phyloP scores from a whole-genome alignment of 2,113 vertebrate genomes.

The Grus americana region DNA sequence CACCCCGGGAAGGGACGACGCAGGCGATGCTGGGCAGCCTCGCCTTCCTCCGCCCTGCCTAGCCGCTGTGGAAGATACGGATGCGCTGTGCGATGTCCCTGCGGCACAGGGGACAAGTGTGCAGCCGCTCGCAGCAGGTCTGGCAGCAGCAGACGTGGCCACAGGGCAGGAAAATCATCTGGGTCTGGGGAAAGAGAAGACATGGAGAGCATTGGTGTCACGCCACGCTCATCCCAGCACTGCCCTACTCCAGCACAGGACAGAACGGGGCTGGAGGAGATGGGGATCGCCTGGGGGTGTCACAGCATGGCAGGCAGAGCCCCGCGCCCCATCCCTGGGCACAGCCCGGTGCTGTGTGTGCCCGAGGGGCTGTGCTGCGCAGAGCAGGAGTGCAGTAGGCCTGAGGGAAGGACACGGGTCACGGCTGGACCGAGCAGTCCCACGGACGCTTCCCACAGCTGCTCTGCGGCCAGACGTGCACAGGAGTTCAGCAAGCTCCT shows the following conservation, averaged over 20 bases:
- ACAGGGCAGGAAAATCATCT: slow-evolving; percentile 90
- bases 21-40: fast-evolving
- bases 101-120: slow-evolving; percentile 89
- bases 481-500: neutral
- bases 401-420: neutral
- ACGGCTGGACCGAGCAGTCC: neutral
- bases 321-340: fast-evolving
- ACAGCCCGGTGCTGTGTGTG: neutral
- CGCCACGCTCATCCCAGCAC: neutral
- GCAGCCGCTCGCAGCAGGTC: slow-evolving; percentile 82
- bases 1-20: fast-evolving
- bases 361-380: neutral
- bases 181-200: slow-evolving; percentile 75
- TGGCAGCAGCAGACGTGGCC: slow-evolving; percentile 95
- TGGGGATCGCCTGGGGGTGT: neutral
- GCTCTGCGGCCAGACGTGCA: fast-evolving
- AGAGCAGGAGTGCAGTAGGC: fast-evolving
- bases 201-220: neutral
- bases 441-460: fast-evolving
- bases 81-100: slow-evolving; percentile 79
- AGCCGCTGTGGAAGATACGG: slow-evolving; percentile 83
- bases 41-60: neutral
- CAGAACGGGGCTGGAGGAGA: neutral
- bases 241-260: fast-evolving
- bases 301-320: neutral